Conservation (phyloP, 2,113 vertebrate genomes). For the Globicephala melas region DNA sequence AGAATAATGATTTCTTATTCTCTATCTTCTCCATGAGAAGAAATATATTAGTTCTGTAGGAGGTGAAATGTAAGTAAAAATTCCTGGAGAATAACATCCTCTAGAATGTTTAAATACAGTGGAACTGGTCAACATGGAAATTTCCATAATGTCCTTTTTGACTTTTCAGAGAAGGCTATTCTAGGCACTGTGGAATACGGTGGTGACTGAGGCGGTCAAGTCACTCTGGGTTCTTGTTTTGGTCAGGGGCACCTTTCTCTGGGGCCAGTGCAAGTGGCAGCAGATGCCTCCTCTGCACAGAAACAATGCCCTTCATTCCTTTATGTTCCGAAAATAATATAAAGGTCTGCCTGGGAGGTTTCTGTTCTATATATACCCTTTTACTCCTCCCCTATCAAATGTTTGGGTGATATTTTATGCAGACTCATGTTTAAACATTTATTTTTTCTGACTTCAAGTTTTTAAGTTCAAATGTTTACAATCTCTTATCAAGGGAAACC, state of each 20-base stretch:
- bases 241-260: not conserved
- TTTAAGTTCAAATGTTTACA: not conserved
- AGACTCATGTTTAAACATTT: not conserved
- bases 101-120: not conserved
- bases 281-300: not conserved
- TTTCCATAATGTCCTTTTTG: not conserved
- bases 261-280: not conserved
- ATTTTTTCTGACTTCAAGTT: not conserved
- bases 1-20: not conserved
- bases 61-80: not conserved
- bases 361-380: not conserved
- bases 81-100: not conserved
- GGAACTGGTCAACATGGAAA: not conserved
- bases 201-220: not conserved
- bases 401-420: not conserved
- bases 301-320: not conserved
- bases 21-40: not conserved
- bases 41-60: not conserved
- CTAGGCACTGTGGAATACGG: not conserved
- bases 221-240: not conserved
- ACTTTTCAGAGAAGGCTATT: not conserved
- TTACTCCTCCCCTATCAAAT: not conserved
- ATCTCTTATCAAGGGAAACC: not conserved
- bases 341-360: not conserved
- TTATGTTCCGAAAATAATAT: not conserved